Conservation (phyloP, 2,888 invertebrate genomes). For the Cephalotes varians region DNA sequence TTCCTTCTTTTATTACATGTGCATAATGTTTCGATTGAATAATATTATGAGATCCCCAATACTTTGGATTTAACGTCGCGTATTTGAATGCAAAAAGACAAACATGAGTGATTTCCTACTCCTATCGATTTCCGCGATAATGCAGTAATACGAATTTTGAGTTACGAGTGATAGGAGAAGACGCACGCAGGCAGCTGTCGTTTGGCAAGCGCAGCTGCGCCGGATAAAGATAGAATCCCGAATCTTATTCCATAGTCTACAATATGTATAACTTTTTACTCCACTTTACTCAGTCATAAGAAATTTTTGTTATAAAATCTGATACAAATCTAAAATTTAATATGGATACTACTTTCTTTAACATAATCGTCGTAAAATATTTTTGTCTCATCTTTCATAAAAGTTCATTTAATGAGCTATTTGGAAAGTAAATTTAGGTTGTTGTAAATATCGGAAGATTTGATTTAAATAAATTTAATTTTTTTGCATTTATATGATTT, state of each 20-base stretch:
- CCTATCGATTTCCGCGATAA: constrained; percentile 31
- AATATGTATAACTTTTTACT: constrained; percentile 63
- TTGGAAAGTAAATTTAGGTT: background rate
- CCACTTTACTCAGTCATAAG: constrained; percentile 5
- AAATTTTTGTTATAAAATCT: constrained; percentile 25
- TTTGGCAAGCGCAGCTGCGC: constrained; percentile 75
- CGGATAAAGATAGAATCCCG: constrained; percentile 77
- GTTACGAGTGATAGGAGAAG: constrained; percentile 74
- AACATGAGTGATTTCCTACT: background rate
- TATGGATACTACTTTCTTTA: background rate
- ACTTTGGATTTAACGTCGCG: background rate
- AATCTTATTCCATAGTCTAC: constrained; percentile 65
- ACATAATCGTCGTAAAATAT: background rate
- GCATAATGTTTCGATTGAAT: background rate
- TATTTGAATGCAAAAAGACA: background rate
- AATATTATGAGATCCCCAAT: background rate
- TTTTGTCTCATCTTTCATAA: background rate
- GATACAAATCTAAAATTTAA: background rate
- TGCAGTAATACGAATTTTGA: constrained; percentile 65
- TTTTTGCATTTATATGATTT: background rate
- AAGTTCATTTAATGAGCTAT: background rate
- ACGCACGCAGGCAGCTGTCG: constrained; percentile 74
- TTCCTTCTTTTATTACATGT: background rate
- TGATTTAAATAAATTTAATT: background rate
- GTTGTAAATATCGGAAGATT: background rate